A percentile compares a stretch with the other conserved stretches of the same genome.
phyloP scores from a whole-genome alignment of 1,140 invertebrate species.

The Papilio xuthus region DNA sequence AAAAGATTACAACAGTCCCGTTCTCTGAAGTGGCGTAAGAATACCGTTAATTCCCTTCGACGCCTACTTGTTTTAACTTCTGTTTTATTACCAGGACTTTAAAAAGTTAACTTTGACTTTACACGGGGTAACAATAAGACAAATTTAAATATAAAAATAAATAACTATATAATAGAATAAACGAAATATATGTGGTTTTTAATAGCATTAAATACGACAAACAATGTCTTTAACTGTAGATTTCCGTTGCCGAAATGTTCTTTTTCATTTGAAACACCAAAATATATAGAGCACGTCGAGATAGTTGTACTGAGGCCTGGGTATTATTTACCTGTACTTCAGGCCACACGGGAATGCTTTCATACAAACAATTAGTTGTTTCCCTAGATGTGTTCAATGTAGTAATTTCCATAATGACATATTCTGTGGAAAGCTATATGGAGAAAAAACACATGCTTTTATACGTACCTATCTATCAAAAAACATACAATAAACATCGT shows the following conservation, averaged over 20 bases:
- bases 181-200: too few species aligned
- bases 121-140: neutral
- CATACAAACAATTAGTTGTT: conserved; percentile 42
- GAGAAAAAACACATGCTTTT: too few species aligned
- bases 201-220: neutral
- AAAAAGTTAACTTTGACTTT: neutral
- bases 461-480: too few species aligned
- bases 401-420: neutral
- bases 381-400: conserved; percentile 41
- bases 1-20: conserved; percentile 60
- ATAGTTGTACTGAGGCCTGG: conserved; percentile 57
- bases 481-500: too few species aligned
- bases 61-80: conserved; percentile 36
- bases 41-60: conserved; percentile 45
- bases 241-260: neutral
- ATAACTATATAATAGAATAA: neutral
- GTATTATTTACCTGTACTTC: conserved; percentile 64
- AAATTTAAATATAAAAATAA: neutral
- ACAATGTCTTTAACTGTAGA: neutral
- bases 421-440: neutral
- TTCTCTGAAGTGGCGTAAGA: conserved; percentile 38
- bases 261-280: conserved; percentile 13
- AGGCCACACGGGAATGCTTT: conserved; percentile 43
- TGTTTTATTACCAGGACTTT: conserved; percentile 16
- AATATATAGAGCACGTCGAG: conserved; percentile 55